Evolutionary conservation across 64 coral and sea anemone species (phyloP), one percentile per base, ranked within the genome.

Genomic region (Orbicella faveolata): DNA sequence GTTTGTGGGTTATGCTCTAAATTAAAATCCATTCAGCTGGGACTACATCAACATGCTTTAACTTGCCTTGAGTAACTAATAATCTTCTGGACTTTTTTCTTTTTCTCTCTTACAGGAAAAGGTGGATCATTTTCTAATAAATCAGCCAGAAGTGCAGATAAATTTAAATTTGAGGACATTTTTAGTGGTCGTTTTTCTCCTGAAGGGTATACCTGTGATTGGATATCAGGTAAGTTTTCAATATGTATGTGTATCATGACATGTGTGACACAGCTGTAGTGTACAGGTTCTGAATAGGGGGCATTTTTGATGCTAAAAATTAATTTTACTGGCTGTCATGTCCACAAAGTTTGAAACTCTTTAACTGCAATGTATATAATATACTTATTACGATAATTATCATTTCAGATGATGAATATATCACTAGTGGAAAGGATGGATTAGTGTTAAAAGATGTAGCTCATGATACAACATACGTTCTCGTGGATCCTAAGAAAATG

Each of bases 121-220:
- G 18, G 63, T 30, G 63, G 23, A 59, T 13, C 77, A 33, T 59
- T 79, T 57, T 33, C 52, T 23, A 36, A 19, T 16, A 89, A 89
- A 79, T 12, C 48, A 34, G 75, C 30, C n/a, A 54, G 88, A 36
- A 78, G 67, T 78, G 33, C 76, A 90, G 52, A 83, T 4, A 79
- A 52, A 48, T 90, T 83, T 83, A 20, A 23, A 36, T 90, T 90
- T 90, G 25, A 84, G 1, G 89, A 90, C 36, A 75, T 90, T 70
- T 90, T 84, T 37, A 63, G 36, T 75, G 65, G 89, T 17, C 16
- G 73, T 59, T 90, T 83, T 59, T 90, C 64, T 41, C 10, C 89
- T 21, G 64, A 34, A 34, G 48, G 39, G 16, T 82, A 80, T 37
- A 39, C 69, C 23, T 80, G 81, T 51, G 36, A 79, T 8, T 90